Conservation (phyloP, 2,888 invertebrate genomes). For the Phyllotreta striolata region DNA sequence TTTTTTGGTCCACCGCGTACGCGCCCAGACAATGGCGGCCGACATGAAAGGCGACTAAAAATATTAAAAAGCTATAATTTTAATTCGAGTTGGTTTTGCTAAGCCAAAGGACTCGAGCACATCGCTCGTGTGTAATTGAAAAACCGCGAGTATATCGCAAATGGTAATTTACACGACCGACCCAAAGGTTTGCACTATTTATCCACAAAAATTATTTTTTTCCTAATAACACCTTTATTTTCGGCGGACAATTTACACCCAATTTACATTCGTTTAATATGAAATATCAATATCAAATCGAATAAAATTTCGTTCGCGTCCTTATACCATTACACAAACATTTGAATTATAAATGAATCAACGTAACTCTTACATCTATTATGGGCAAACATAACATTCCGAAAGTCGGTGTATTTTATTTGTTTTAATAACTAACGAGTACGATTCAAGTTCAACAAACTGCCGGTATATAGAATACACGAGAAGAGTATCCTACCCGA, state of each 20-base stretch:
- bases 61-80: slow-evolving; percentile 39
- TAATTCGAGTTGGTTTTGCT: slow-evolving; percentile 36
- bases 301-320: too few species aligned
- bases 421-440: slow-evolving; percentile 15
- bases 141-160: slow-evolving; percentile 22
- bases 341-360: slow-evolving; percentile 1
- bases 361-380: background rate
- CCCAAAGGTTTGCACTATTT: too few species aligned
- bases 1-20: slow-evolving; percentile 4
- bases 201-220: too few species aligned
- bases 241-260: too few species aligned
- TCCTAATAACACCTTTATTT: too few species aligned
- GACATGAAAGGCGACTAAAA: slow-evolving; percentile 22
- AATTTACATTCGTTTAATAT: too few species aligned
- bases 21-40: slow-evolving; percentile 36
- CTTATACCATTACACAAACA: too few species aligned
- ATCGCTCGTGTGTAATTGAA: slow-evolving; percentile 31
- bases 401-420: slow-evolving; percentile 5
- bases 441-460: slow-evolving; percentile 16
- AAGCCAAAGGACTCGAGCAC: slow-evolving; percentile 32
- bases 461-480: background rate
- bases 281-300: too few species aligned
- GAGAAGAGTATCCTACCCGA: slow-evolving; percentile 1
- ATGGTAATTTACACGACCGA: too few species aligned
- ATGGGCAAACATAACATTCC: slow-evolving; percentile 16